Percentiles rank a stretch among this genome's conserved stretches.
phyloP scores from a whole-genome alignment of 2,797 vertebrate species.

The Acanthurus tractus region DNA sequence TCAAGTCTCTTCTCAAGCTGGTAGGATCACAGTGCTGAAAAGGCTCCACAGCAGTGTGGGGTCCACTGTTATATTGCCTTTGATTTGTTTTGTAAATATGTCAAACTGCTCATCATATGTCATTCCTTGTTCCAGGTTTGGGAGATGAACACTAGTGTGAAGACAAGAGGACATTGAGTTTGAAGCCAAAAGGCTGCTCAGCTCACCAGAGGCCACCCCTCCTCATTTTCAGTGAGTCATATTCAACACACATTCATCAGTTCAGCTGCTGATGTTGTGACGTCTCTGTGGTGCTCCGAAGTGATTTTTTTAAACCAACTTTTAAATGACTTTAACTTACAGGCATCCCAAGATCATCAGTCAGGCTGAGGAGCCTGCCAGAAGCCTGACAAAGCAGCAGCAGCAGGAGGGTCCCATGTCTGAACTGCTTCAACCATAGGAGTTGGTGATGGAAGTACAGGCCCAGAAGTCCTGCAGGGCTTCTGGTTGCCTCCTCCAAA shows the following conservation, averaged over 20 bases:
- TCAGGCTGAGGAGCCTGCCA: not conserved
- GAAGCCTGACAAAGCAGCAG: not conserved
- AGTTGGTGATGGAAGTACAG: conserved; percentile 1
- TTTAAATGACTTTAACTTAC: not conserved
- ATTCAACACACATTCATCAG: not conserved
- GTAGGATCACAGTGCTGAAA: not conserved
- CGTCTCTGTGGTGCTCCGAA: not conserved
- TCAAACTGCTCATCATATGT: not conserved
- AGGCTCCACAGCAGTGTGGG: not conserved
- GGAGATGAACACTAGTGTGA: conserved; percentile 7
- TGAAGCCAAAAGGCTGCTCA: conserved; percentile 6
- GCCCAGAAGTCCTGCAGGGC: conserved; percentile 9
- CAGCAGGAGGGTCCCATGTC: not conserved
- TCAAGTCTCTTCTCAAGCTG: not conserved
- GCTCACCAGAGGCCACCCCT: not conserved
- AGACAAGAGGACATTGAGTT: not conserved
- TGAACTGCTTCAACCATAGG: not conserved
- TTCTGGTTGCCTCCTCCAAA: not conserved
- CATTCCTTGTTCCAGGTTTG: not conserved
- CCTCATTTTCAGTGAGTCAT: conserved; percentile 1
- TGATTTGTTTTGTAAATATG: not conserved
- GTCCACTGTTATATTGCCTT: not conserved
- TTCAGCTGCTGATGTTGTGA: not conserved
- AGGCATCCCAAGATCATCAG: conserved; percentile 2
- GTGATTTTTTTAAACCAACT: not conserved